A percentile compares a stretch with the other conserved stretches of the same genome.
These are phyloP conservation scores for Atractosteus spatula DNA, from an alignment of 2,113 vertebrate species.

Conservation along the genomic window DNA sequence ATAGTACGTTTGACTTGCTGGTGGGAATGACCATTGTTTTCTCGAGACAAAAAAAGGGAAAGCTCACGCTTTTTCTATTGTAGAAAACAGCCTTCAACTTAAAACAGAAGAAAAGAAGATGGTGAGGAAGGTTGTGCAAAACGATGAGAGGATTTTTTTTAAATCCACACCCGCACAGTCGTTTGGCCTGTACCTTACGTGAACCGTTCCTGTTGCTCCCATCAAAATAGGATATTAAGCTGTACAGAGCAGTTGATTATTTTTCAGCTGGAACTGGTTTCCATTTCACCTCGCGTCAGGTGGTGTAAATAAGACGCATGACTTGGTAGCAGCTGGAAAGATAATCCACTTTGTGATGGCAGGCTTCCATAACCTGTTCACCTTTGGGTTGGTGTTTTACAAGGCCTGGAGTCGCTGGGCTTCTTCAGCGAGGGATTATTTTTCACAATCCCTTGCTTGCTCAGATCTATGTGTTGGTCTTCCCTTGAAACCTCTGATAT, in stretches of 20 bases:
- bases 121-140: no score
- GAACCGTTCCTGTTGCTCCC: not conserved
- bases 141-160: no score
- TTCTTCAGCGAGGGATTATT: constrained; percentile 3
- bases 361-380: constrained; percentile 39
- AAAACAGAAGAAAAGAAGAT: no score
- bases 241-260: constrained; percentile 25
- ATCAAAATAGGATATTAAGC: constrained; percentile 1
- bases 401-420: constrained; percentile 6
- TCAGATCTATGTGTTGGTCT: not conserved
- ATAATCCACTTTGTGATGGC: constrained; percentile 58
- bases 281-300: constrained; percentile 45
- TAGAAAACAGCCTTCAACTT: no score
- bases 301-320: constrained; percentile 24
- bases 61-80: no score
- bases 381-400: constrained; percentile 45
- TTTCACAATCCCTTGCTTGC: not conserved
- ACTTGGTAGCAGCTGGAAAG: constrained; percentile 5
- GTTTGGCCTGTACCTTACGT: not conserved
- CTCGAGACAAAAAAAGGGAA: no score
- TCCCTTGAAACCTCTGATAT: not conserved
- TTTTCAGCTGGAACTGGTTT: constrained; percentile 40
- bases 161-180: no score
- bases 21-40: no score
- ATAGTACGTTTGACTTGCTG: no score